Evolutionary conservation across 2,888 invertebrate species (phyloP).

Genomic region (Pasiphila rectangulata): DNA sequence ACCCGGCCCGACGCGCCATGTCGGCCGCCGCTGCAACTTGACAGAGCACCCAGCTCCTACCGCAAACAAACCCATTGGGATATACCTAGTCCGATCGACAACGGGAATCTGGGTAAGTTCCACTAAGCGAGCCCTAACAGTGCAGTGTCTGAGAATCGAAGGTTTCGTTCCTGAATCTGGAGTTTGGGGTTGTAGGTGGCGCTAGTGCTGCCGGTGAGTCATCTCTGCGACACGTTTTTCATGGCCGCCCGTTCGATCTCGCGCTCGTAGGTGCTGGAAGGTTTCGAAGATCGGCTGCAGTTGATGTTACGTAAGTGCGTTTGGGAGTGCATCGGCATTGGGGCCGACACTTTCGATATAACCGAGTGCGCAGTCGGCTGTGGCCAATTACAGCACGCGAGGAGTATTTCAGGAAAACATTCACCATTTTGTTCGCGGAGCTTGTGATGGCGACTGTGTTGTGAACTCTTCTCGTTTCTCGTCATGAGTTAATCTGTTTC

Average conservation of each 20-base stretch:
- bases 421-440: conserved; percentile 72
- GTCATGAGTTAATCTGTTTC: conserved; percentile 46
- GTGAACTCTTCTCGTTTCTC: conserved; percentile 35
- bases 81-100: conserved; percentile 45
- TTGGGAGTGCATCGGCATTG: conserved; percentile 63
- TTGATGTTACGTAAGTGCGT: conserved; percentile 72
- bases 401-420: conserved; percentile 73
- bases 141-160: conserved; percentile 57
- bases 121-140: conserved; percentile 40
- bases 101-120: conserved; percentile 69
- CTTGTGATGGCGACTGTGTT: conserved; percentile 55
- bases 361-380: conserved; percentile 63
- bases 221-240: conserved; percentile 77
- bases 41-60: conserved; percentile 65
- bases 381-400: conserved; percentile 67
- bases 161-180: conserved; percentile 47
- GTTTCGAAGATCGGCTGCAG: conserved; percentile 65
- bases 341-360: conserved; percentile 63
- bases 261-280: conserved; percentile 39
- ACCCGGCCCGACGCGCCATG: conserved; percentile 69
- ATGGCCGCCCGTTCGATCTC: conserved; percentile 73
- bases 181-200: conserved; percentile 59
- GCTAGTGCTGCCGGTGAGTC: conserved; percentile 73
- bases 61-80: conserved; percentile 53
- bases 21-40: conserved; percentile 69